Conservation (phyloP, 2,888 invertebrate genomes). For the Chelonus formosanus region DNA sequence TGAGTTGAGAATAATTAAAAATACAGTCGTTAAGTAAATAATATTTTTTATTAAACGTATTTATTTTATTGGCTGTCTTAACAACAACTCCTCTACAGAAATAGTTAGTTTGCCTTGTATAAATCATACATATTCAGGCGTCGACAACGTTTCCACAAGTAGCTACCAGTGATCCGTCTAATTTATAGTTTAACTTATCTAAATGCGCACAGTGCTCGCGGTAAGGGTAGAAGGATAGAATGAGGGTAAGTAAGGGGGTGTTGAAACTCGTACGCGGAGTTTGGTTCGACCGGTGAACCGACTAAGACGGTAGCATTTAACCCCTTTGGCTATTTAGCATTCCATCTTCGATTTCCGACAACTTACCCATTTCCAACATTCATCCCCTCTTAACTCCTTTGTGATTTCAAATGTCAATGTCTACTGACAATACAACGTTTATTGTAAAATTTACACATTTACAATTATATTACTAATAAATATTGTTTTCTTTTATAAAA, state of each 20-base stretch:
- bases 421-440: too few relatives aligned
- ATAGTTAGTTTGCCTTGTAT: slow-evolving; percentile 50
- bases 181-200: slow-evolving; percentile 65
- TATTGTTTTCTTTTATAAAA: too few relatives aligned
- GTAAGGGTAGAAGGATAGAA: slow-evolving; percentile 27
- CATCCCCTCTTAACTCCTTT: not conserved
- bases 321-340: slow-evolving; percentile 63
- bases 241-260: slow-evolving; percentile 44
- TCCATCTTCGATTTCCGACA: slow-evolving; percentile 62
- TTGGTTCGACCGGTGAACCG: slow-evolving; percentile 32
- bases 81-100: too few relatives aligned
- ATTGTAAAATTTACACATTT: too few relatives aligned
- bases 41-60: too few relatives aligned
- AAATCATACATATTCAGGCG: slow-evolving; percentile 62
- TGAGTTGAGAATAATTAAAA: too few relatives aligned
- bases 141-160: slow-evolving; percentile 61
- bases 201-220: slow-evolving; percentile 58
- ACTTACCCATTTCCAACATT: slow-evolving; percentile 7
- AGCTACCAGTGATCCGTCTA: slow-evolving; percentile 64
- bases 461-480: too few relatives aligned
- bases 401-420: too few relatives aligned
- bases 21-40: too few relatives aligned
- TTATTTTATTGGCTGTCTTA: too few relatives aligned
- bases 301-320: slow-evolving; percentile 50
- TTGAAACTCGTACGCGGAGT: slow-evolving; percentile 18